phyloP scores from a whole-genome alignment of 2,113 vertebrate genomes.

The Muntiacus reevesi region DNA sequence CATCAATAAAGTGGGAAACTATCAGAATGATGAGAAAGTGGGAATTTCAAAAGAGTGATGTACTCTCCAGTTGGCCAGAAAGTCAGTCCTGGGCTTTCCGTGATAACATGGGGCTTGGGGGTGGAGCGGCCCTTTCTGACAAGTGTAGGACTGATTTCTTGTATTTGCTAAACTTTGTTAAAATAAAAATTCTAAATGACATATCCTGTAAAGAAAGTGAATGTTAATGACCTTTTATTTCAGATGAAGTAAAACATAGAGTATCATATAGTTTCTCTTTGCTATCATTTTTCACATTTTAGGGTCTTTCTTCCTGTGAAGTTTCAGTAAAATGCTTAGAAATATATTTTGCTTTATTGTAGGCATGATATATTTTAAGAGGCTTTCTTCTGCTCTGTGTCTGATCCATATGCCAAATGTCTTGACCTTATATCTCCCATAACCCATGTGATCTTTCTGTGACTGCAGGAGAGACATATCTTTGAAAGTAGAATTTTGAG shows the following conservation, averaged over 20 bases:
- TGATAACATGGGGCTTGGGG: background rate
- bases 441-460: conserved; percentile 22
- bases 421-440: background rate
- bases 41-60: background rate
- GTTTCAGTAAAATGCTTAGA: conserved; percentile 11
- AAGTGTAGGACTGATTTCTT: background rate
- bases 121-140: background rate
- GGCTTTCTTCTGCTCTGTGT: background rate
- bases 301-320: background rate
- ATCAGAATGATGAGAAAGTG: background rate
- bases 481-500: conserved; percentile 52
- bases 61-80: background rate
- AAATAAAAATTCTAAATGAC: background rate
- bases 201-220: background rate
- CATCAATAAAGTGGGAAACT: background rate
- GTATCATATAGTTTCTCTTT: background rate
- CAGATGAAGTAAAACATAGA: background rate
- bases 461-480: background rate
- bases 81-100: background rate
- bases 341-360: conserved; percentile 30
- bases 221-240: background rate
- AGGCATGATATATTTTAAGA: background rate
- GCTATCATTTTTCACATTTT: background rate
- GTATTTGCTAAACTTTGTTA: background rate
- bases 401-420: conserved; percentile 39